Conservation (phyloP, 1,140 invertebrate genomes). For the Tetragnatha versicolor region DNA sequence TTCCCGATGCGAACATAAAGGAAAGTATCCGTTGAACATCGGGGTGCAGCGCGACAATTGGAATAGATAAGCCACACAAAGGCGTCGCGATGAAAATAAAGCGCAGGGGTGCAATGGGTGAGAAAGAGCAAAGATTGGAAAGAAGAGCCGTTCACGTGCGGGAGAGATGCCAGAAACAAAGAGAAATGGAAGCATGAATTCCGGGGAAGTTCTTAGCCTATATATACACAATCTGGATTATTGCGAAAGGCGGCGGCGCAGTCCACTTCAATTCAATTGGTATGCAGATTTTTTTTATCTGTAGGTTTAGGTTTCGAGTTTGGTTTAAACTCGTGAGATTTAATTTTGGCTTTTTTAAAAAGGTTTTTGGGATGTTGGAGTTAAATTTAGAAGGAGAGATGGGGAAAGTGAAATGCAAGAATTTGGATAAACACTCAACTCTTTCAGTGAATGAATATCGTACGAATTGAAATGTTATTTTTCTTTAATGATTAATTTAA, state of each 20-base stretch:
- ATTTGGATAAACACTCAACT: too few species aligned
- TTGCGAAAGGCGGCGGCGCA: not conserved
- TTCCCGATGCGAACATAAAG: not conserved
- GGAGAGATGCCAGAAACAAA: constrained; percentile 9
- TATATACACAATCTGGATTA: constrained; percentile 4
- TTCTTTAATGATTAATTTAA: too few species aligned
- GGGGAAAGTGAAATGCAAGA: too few species aligned
- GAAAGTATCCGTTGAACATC: not conserved
- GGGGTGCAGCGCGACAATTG: not conserved
- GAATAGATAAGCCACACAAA: not conserved
- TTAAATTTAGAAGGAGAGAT: too few species aligned
- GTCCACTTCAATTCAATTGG: too few species aligned
- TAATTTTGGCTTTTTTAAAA: too few species aligned
- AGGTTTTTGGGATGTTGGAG: too few species aligned
- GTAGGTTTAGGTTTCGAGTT: too few species aligned
- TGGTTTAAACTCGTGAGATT: too few species aligned
- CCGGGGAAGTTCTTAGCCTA: not conserved
- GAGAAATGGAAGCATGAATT: constrained; percentile 1
- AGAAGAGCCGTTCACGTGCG: constrained; percentile 12
- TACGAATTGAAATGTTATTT: too few species aligned
- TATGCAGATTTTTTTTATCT: too few species aligned
- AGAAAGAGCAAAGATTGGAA: constrained; percentile 1
- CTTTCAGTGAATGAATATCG: too few species aligned
- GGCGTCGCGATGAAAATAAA: constrained; percentile 11
- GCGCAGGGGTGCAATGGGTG: not conserved